phyloP scores from a whole-genome alignment of 1,140 invertebrate genomes.

The Maniola jurtina region DNA sequence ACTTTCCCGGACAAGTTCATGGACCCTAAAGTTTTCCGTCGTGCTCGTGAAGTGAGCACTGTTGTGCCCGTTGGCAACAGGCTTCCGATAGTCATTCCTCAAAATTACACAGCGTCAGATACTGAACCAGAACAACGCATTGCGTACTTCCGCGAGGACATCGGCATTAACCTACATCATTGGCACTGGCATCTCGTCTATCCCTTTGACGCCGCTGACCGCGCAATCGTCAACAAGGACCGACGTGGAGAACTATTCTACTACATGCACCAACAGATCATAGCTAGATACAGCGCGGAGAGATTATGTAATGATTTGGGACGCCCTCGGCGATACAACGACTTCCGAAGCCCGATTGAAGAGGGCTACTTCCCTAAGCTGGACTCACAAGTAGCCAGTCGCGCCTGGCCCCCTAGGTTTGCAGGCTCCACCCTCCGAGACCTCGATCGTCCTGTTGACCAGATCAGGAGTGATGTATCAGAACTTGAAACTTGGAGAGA shows the following conservation, averaged over 20 bases:
- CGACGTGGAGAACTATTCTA: conserved; percentile 88
- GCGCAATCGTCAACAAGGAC: conserved; percentile 83
- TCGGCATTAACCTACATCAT: conserved; percentile 87
- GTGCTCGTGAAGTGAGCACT: conserved; percentile 84
- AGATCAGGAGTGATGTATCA: conserved; percentile 83
- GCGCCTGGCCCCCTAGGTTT: conserved; percentile 78
- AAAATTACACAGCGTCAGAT: conserved; percentile 86
- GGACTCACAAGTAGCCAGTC: conserved; percentile 77
- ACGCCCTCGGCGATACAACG: conserved; percentile 66
- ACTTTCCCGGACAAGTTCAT: conserved; percentile 89
- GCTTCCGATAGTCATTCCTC: conserved; percentile 83
- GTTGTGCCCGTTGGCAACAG: conserved; percentile 81
- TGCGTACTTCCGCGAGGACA: conserved; percentile 87
- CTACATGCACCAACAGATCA: conserved; percentile 88
- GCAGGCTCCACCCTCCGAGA: conserved; percentile 81
- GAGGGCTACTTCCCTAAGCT: conserved; percentile 82
- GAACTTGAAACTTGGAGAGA: conserved; percentile 87
- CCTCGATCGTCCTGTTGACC: conserved; percentile 83
- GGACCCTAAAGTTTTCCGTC: conserved; percentile 84
- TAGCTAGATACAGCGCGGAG: conserved; percentile 81
- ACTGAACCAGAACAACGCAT: conserved; percentile 86
- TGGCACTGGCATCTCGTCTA: conserved; percentile 94
- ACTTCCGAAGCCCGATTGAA: conserved; percentile 73
- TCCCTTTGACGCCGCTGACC: conserved; percentile 81
- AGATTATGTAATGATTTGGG: conserved; percentile 79